Percentiles rank a stretch among this genome's conserved stretches.
Evolutionary conservation across 2,888 invertebrate species (phyloP).

Genomic region (Pollenia griseotomentosa): DNA sequence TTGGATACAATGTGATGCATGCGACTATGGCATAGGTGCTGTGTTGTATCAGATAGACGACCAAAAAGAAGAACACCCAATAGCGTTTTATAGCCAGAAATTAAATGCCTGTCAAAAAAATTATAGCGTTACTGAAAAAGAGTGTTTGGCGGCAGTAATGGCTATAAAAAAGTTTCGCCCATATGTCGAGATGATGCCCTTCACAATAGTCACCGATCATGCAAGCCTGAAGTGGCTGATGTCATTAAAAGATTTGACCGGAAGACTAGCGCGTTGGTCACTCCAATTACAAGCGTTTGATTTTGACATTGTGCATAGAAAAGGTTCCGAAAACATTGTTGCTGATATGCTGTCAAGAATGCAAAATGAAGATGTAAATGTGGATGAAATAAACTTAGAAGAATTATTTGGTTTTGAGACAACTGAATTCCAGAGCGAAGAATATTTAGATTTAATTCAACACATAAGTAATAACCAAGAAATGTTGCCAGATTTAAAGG

Average conservation of each 20-base stretch:
- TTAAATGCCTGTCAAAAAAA: background rate
- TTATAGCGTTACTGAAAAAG: background rate
- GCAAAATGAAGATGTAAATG: background rate
- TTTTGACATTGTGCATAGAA: conserved; percentile 16
- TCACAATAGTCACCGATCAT: conserved; percentile 14
- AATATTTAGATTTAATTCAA: too few species aligned
- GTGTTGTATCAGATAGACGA: too few species aligned
- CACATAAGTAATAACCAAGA: too few species aligned
- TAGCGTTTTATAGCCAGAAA: background rate
- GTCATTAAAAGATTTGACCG: conserved; percentile 8
- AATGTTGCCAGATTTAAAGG: too few species aligned
- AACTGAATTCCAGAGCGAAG: too few species aligned
- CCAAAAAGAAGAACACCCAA: too few species aligned
- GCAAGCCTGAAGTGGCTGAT: conserved; percentile 37
- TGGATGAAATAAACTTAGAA: too few species aligned
- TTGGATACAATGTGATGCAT: too few species aligned
- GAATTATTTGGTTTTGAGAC: too few species aligned
- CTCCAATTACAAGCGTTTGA: conserved; percentile 10
- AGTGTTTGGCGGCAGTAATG: background rate
- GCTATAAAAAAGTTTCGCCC: background rate
- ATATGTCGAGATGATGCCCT: background rate
- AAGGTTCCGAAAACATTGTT: conserved; percentile 16
- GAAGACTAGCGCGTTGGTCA: conserved; percentile 13
- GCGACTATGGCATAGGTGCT: too few species aligned
- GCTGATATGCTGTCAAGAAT: background rate